Base-by-base conservation (phyloP, 2,888 invertebrate species). In the Junonia oenone region DNA sequence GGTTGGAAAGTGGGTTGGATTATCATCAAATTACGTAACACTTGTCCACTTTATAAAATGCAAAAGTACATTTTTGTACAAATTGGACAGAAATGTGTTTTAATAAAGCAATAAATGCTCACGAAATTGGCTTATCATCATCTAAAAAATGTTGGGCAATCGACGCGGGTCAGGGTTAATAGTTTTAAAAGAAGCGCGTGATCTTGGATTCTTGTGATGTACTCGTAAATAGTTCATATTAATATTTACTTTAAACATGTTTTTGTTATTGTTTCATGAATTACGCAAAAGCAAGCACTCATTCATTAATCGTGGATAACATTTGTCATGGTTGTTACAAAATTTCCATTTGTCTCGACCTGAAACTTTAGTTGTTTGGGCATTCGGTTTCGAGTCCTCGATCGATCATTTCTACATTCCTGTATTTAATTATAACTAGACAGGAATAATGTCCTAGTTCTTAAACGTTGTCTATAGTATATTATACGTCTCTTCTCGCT, bases 401-500 rank as follows among this genome's bases (percentile, higher is more conserved):
- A 59, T 59, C 46, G 49, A 50, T 50, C 55, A 51, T 59, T 55
- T 55, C 48, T 55, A 55, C 58, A 55, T 57, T 57, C 54, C 51
- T 31, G 26, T 33, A 45, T 56, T 71, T 79, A 83, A 85, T 83
- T 81, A 81, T 73, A 73, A 79, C 72, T 76, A 19, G 38, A 68
- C 78, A 75, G 78, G 81, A 81, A 79, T 80, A 73, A 68, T 79
- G 85, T 74, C 79, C 85, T 81, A 86, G 81, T 83, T 88, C 75
- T 78, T 75, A 78, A 81, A 82, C 78, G 81, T 75, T 79, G 76
- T 72, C 75, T 79, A 75, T 78, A 75, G 81, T 68, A 74, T 80
- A 76, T 74, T 73, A 83, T 76, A 71, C 80, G 81, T 81, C 76
- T 81, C 80, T 84, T 78, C 78, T 83, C 82, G 85, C 83, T 87